phyloP scores from a whole-genome alignment of 2,113 vertebrate genomes.

The Oostethus manadensis region DNA sequence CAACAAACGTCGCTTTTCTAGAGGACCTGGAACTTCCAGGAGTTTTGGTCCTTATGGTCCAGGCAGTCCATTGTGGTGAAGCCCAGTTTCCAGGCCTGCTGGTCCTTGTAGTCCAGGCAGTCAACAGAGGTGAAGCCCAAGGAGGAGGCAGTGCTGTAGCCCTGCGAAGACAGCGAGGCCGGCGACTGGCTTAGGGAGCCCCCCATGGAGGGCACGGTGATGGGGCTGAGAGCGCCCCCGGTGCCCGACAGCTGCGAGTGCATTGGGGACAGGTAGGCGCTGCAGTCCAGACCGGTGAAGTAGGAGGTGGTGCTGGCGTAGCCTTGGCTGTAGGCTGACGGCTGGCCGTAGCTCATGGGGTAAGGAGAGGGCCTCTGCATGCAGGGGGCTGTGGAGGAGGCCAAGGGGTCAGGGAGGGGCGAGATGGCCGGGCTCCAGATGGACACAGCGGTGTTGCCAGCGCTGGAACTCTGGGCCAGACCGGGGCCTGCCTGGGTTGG shows the following conservation, averaged over 20 bases:
- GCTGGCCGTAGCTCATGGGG: slow-evolving; percentile 76
- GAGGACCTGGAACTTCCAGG: slow-evolving; percentile 87
- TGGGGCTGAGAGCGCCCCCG: slow-evolving; percentile 76
- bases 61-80: slow-evolving; percentile 82
- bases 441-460: slow-evolving; percentile 71
- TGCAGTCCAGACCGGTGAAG: slow-evolving; percentile 80
- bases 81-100: slow-evolving; percentile 80
- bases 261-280: slow-evolving; percentile 83
- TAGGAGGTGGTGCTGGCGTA: slow-evolving; percentile 77
- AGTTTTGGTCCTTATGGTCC: slow-evolving; percentile 83
- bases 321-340: slow-evolving; percentile 70
- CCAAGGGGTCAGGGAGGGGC: slow-evolving; percentile 77
- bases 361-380: slow-evolving; percentile 78
- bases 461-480: slow-evolving; percentile 58
- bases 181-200: slow-evolving; percentile 79
- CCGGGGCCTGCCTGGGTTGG: slow-evolving; percentile 44
- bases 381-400: slow-evolving; percentile 68
- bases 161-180: slow-evolving; percentile 75
- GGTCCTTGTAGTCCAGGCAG: slow-evolving; percentile 85
- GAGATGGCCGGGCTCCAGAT: slow-evolving; percentile 85
- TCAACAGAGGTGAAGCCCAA: slow-evolving; percentile 79
- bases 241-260: slow-evolving; percentile 77
- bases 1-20: slow-evolving; percentile 38
- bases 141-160: slow-evolving; percentile 73
- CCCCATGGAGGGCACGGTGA: slow-evolving; percentile 75